These are phyloP conservation scores for Rhamnusium bicolor DNA, from an alignment of 2,888 invertebrate genomes.

Conservation along the genomic window DNA sequence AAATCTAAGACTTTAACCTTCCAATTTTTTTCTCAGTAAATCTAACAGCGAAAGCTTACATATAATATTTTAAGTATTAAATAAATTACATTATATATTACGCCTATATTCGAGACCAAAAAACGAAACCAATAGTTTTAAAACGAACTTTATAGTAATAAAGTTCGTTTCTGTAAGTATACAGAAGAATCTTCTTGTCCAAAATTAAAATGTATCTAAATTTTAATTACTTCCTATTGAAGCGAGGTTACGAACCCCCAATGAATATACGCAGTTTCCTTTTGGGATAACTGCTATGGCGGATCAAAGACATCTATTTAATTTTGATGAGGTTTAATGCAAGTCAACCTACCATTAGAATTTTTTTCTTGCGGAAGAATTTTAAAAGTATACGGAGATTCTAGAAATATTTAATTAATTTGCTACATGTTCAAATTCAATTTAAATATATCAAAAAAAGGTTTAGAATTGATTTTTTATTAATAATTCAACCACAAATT, in stretches of 20 bases:
- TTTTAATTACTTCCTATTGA: not conserved
- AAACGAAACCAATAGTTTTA: not conserved
- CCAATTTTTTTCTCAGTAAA: too few relatives aligned
- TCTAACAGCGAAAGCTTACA: too few relatives aligned
- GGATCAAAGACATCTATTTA: not conserved
- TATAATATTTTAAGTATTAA: too few relatives aligned
- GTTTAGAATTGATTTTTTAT: not conserved
- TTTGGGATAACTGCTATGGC: not conserved
- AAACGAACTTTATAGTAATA: too few relatives aligned
- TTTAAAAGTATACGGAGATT: not conserved
- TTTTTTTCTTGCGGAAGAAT: not conserved
- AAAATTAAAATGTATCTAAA: not conserved
- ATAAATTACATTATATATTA: too few relatives aligned
- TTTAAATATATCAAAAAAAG: not conserved
- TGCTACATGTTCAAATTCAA: not conserved
- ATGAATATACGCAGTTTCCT: not conserved
- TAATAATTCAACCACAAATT: too few relatives aligned
- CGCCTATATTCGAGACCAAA: too few relatives aligned
- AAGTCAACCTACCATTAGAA: not conserved
- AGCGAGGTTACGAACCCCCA: not conserved
- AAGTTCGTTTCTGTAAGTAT: too few relatives aligned
- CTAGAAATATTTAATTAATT: not conserved
- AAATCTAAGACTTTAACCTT: too few relatives aligned
- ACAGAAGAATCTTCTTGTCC: too few relatives aligned
- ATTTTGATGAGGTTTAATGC: not conserved